Base-by-base conservation (phyloP, 2,797 vertebrate genomes). In the Threskiornis aethiopicus region DNA sequence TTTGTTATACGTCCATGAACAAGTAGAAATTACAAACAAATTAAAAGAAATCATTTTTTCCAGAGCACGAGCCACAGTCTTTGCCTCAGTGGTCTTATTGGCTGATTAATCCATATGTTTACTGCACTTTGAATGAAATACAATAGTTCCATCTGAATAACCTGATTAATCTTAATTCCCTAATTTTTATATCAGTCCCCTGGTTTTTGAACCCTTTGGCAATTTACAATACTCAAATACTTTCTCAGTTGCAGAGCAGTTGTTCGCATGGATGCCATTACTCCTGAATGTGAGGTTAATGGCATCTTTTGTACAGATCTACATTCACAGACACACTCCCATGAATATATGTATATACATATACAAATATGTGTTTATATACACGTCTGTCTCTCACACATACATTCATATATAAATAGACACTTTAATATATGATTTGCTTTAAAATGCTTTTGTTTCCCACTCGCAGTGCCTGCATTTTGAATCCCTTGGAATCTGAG, bases 171-270 rank as follows among this genome's bases (percentile, higher is more conserved):
- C 95, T 94, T 84, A 97, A 94, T 95, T 96, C 91, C 78, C 64
- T 94, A 86, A 92, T 96, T 98, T 96, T 96, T 94, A 58, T 94
- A 96, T 84, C 86, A 92, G 90, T 89, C 81, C 81, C 65, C 22
- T 92, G 84, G 47, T 96, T 97, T 97, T 97, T 84, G 39, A 96
- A 96, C 91, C 71, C 75, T 96, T 97, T 93, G 87, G 84, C 94
- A 96, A 93, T 95, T 96, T 91, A 77, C 66, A 91, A 31, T 52
- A 76, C 79, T 95, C 76, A 93, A 91, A 89, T 93, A 84, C 91
- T 97, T 97, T 96, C 90, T 93, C 87, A 94, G 18, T 11, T 20
- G 71, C 92, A 95, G 87, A 65, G 73, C 88, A 81, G 57, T 91
- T 90, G 91, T 84, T 96, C 90, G 37, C 13, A 3, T 16, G 57